These are phyloP conservation scores for Haliaeetus leucogaster DNA, from an alignment of 2,113 vertebrate genomes.

Conservation along the genomic window DNA sequence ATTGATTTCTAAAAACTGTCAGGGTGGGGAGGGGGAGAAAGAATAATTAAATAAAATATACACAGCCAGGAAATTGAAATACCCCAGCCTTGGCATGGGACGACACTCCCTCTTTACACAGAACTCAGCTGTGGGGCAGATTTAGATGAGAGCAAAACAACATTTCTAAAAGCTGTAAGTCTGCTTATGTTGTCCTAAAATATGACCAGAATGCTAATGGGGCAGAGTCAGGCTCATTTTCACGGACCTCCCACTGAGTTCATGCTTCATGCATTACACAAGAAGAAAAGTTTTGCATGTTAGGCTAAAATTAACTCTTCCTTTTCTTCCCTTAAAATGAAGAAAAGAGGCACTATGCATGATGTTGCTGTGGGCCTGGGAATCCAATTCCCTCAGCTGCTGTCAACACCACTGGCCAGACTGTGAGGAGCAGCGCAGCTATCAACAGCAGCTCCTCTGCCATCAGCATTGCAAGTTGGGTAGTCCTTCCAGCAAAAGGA, in stretches of 20 bases:
- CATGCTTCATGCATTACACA: neutral
- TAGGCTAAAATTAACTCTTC: conserved; percentile 14
- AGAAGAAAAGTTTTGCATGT: neutral
- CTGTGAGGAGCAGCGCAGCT: neutral
- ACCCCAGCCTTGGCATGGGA: neutral
- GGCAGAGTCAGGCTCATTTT: neutral
- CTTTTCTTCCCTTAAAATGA: neutral
- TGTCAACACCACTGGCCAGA: neutral
- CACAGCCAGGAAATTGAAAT: neutral
- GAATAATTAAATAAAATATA: neutral
- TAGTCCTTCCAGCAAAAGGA: neutral
- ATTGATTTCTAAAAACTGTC: neutral
- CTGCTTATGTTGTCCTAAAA: conserved; percentile 11
- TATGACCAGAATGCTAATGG: conserved; percentile 23
- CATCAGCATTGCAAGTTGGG: neutral
- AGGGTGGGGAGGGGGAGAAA: neutral
- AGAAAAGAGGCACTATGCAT: neutral
- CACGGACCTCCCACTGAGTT: neutral
- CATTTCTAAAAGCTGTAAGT: neutral
- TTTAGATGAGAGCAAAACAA: neutral
- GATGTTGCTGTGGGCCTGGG: neutral
- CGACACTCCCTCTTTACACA: neutral
- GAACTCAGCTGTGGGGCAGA: neutral
- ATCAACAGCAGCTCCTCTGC: neutral
- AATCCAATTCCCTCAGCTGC: neutral